These are phyloP conservation scores for Lucilia cuprina DNA, from an alignment of 1,140 invertebrate species.

Conservation along the genomic window DNA sequence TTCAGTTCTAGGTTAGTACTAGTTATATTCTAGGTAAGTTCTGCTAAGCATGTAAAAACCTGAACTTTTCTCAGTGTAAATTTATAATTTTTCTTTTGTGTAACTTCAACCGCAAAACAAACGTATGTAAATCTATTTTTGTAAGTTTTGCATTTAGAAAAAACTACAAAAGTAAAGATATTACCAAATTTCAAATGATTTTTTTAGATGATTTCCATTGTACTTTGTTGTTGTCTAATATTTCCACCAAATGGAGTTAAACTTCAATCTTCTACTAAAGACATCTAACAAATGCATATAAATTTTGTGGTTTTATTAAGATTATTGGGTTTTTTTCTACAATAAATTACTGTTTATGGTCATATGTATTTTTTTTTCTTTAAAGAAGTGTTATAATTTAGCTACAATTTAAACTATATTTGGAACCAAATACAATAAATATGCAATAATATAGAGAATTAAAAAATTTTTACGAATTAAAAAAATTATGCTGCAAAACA, in stretches of 20 bases:
- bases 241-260: too few relatives aligned
- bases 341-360: neutral
- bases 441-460: neutral
- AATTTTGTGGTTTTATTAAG: neutral
- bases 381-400: slow-evolving; percentile 8
- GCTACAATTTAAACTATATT: neutral
- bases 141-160: neutral
- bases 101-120: neutral
- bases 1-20: too few relatives aligned
- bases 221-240: neutral
- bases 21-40: too few relatives aligned
- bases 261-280: neutral
- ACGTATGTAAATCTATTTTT: neutral
- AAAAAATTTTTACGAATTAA: neutral
- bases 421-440: neutral
- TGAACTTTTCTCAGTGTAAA: neutral
- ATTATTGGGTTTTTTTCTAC: neutral
- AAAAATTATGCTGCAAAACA: neutral
- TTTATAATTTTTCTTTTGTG: neutral
- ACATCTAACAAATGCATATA: neutral
- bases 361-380: too few relatives aligned
- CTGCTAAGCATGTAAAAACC: too few relatives aligned
- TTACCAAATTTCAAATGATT: neutral
- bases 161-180: neutral
- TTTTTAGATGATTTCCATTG: neutral